Percentiles rank a stretch among this genome's conserved stretches.
These are phyloP conservation scores for Columba guinea DNA, from an alignment of 2,797 vertebrate species.

Conservation along the genomic window DNA sequence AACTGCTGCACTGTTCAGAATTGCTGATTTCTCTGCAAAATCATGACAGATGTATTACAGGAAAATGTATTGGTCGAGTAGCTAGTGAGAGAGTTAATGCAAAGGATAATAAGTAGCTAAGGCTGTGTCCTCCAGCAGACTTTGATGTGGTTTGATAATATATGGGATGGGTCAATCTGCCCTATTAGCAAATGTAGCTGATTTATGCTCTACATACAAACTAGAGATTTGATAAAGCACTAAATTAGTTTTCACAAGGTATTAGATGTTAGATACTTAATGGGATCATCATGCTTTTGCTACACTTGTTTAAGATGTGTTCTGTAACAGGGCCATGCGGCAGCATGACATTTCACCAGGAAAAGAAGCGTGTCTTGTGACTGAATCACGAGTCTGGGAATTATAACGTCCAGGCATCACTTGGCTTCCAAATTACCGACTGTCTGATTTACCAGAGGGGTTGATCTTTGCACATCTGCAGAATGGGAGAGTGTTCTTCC, in stretches of 20 bases:
- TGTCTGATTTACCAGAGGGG: neutral
- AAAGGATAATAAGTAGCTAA: constrained; percentile 43
- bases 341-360: constrained; percentile 46
- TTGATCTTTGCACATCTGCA: constrained; percentile 1
- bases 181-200: constrained; percentile 42
- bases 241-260: constrained; percentile 53
- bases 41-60: constrained; percentile 25
- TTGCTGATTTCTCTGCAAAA: constrained; percentile 37
- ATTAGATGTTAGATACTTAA: constrained; percentile 52
- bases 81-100: constrained; percentile 40
- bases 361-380: constrained; percentile 50
- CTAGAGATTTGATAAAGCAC: constrained; percentile 70
- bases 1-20: neutral
- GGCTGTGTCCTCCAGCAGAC: constrained; percentile 10
- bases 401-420: neutral
- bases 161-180: constrained; percentile 31
- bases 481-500: neutral
- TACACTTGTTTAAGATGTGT: constrained; percentile 60
- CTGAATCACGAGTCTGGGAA: constrained; percentile 39
- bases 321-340: constrained; percentile 3
- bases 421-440: neutral
- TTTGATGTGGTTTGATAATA: constrained; percentile 38
- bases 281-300: constrained; percentile 66
- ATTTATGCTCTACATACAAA: constrained; percentile 70
- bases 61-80: constrained; percentile 24